Conservation (phyloP, 2,113 vertebrate species). For the Eublepharis macularius region DNA sequence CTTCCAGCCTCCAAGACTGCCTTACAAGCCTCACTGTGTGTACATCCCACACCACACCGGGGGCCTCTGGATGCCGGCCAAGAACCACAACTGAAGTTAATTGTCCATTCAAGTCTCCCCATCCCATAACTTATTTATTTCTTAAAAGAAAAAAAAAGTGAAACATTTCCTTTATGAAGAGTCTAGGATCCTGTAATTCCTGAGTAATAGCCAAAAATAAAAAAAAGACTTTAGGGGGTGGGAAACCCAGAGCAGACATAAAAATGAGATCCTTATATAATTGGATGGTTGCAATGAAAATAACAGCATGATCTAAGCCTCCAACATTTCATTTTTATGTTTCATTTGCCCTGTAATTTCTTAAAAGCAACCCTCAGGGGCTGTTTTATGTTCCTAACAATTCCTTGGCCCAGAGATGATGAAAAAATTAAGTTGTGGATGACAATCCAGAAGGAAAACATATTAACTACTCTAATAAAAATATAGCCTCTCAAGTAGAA, state of each 20-base stretch:
- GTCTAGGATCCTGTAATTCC: conserved; percentile 43
- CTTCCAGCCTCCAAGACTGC: too few species aligned
- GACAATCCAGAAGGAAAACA: conserved; percentile 48
- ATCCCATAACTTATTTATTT: neutral
- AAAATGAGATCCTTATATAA: conserved; percentile 4
- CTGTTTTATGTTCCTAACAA: conserved; percentile 50
- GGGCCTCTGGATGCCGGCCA: neutral
- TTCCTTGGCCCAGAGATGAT: conserved; percentile 41
- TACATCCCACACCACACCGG: neutral
- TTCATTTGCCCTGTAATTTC: conserved; percentile 41
- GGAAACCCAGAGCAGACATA: neutral
- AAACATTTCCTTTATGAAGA: neutral
- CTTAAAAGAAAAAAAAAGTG: neutral
- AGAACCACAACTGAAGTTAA: neutral
- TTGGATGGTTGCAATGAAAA: neutral
- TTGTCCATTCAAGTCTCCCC: neutral
- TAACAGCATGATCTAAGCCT: conserved; percentile 25
- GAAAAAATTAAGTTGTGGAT: conserved; percentile 17
- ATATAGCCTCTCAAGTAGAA: neutral
- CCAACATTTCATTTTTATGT: neutral
- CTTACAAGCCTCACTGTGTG: neutral
- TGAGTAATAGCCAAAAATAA: conserved; percentile 53
- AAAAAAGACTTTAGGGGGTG: conserved; percentile 49
- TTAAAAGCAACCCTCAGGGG: conserved; percentile 31
- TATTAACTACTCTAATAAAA: conserved; percentile 5